These are phyloP conservation scores for Aphelenchoides avenae DNA, from an alignment of 1,140 invertebrate genomes.

Conservation along the genomic window DNA sequence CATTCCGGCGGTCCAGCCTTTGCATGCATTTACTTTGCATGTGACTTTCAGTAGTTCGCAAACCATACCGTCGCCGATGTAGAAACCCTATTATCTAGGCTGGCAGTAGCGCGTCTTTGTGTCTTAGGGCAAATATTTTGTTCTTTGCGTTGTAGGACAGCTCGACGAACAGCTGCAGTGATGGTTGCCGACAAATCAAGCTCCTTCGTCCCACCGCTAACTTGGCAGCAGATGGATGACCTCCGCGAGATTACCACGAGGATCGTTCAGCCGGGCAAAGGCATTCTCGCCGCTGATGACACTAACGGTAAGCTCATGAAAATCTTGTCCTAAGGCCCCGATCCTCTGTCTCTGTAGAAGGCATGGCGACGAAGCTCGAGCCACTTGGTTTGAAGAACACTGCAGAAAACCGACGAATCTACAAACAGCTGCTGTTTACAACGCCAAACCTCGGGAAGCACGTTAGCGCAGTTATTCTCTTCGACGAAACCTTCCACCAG, in stretches of 20 bases:
- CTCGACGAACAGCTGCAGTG: too few relatives aligned
- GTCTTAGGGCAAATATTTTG: too few relatives aligned
- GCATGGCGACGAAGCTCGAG: conserved; percentile 48
- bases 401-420: conserved; percentile 75
- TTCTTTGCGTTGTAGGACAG: too few relatives aligned
- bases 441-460: conserved; percentile 61
- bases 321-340: background rate
- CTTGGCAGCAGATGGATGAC: conserved; percentile 77
- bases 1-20: too few relatives aligned
- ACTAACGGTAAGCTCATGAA: conserved; percentile 53
- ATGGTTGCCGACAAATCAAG: too few relatives aligned
- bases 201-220: too few relatives aligned
- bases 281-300: conserved; percentile 56
- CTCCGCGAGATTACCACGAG: conserved; percentile 77
- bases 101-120: too few relatives aligned
- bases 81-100: too few relatives aligned
- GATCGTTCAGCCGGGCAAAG: conserved; percentile 82
- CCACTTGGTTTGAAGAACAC: conserved; percentile 48
- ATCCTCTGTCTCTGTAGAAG: conserved; percentile 44
- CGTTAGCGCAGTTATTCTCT: conserved; percentile 69
- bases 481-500: conserved; percentile 95
- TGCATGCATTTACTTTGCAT: too few relatives aligned
- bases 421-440: conserved; percentile 81
- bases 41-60: too few relatives aligned
- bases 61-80: too few relatives aligned